A percentile compares a stretch with the other conserved stretches of the same genome.
Evolutionary conservation across 1,140 invertebrate species (phyloP).

Genomic region (Drosophila sturtevanti): DNA sequence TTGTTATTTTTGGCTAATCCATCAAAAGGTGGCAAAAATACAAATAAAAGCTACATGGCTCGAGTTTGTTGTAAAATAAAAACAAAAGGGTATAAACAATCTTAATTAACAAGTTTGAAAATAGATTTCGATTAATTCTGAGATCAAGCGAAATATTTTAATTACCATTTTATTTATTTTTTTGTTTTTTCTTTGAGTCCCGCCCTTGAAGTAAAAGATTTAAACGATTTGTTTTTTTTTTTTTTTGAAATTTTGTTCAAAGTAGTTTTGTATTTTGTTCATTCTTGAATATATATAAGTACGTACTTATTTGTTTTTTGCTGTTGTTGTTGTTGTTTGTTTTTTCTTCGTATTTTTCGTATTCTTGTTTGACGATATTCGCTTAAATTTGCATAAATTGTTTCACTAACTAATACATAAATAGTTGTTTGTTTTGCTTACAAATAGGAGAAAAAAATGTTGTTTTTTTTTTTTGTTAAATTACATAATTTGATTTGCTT

Average conservation of each 20-base stretch:
- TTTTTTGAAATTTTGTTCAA: background rate
- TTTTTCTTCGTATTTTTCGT: slow-evolving; percentile 48
- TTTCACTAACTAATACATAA: slow-evolving; percentile 77
- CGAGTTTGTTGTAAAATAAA: no score
- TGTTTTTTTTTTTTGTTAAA: slow-evolving; percentile 7
- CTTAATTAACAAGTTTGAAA: no score
- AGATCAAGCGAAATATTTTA: no score
- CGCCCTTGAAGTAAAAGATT: background rate
- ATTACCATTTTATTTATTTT: background rate
- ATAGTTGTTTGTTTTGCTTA: slow-evolving; percentile 59
- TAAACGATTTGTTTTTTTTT: background rate
- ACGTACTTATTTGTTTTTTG: slow-evolving; percentile 15
- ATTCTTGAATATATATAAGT: slow-evolving; percentile 6
- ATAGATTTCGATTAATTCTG: no score
- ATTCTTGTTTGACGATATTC: slow-evolving; percentile 58
- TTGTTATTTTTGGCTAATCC: no score
- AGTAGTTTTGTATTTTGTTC: slow-evolving; percentile 9
- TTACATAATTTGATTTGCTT: slow-evolving; percentile 13
- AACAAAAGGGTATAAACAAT: no score
- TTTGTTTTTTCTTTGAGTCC: background rate
- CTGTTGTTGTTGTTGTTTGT: slow-evolving; percentile 51
- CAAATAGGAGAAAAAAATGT: slow-evolving; percentile 24
- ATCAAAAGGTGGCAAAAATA: no score
- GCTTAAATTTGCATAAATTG: slow-evolving; percentile 65
- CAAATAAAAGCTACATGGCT: no score